phyloP scores from a whole-genome alignment of 30 jellyfish, hydroid and myxozoan genomes.

The Mastigias papua region DNA sequence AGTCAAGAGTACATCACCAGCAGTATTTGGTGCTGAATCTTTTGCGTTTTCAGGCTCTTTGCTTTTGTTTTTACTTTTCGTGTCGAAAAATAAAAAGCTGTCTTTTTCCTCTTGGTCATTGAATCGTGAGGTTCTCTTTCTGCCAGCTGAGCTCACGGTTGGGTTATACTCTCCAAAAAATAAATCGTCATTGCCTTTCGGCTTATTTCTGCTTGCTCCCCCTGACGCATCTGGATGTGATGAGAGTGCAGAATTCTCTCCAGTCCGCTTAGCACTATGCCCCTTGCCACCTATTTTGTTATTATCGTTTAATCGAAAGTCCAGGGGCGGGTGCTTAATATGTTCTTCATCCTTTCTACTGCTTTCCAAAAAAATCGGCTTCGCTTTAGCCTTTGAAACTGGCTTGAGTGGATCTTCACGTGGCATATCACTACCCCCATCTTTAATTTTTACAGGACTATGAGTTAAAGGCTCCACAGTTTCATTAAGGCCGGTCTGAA shows the following conservation, averaged over 20 bases:
- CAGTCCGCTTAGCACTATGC: slow-evolving; percentile 52
- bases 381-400: slow-evolving; percentile 26
- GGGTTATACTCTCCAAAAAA: slow-evolving; percentile 51
- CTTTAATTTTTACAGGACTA: neutral
- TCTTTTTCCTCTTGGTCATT: slow-evolving; percentile 27
- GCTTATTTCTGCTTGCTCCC: neutral
- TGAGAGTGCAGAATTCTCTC: slow-evolving; percentile 60
- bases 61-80: neutral
- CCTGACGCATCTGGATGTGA: slow-evolving; percentile 61
- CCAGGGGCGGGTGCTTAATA: slow-evolving; percentile 69
- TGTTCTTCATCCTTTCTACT: slow-evolving; percentile 41
- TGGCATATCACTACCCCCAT: too few relatives aligned
- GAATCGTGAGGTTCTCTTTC: slow-evolving; percentile 35
- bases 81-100: slow-evolving; percentile 40
- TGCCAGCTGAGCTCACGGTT: slow-evolving; percentile 54
- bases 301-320: slow-evolving; percentile 25
- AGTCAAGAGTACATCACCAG: neutral
- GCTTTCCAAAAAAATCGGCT: slow-evolving; percentile 81
- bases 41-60: slow-evolving; percentile 16
- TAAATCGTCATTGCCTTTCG: slow-evolving; percentile 14
- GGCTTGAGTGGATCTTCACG: neutral
- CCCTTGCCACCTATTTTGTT: slow-evolving; percentile 70
- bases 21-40: slow-evolving; percentile 2
- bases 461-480: neutral
- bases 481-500: neutral